phyloP scores from a whole-genome alignment of 2,797 vertebrate species.

The Malurus splendens region DNA sequence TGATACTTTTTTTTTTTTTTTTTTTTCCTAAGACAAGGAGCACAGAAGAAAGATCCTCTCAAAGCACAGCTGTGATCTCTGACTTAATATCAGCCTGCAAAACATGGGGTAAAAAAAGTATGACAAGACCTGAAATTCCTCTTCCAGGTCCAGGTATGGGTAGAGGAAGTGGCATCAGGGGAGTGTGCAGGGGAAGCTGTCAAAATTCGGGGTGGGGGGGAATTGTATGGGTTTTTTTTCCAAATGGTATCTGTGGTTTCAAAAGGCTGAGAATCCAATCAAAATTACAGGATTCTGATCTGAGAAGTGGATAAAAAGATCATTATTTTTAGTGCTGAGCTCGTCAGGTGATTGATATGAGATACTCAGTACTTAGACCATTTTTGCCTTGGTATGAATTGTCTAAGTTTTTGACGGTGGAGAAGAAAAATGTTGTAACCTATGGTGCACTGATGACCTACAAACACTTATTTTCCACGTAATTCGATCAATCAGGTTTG shows the following conservation, averaged over 20 bases:
- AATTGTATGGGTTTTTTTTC: background rate
- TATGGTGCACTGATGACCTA: background rate
- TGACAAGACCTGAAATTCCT: background rate
- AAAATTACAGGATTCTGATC: background rate
- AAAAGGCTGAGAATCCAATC: background rate
- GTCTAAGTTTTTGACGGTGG: background rate
- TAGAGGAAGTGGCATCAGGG: too few species aligned
- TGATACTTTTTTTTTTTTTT: background rate
- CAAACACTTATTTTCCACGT: background rate
- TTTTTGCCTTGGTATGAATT: background rate
- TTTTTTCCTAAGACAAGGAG: background rate
- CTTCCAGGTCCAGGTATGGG: background rate
- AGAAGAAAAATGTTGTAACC: background rate
- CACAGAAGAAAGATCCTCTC: background rate
- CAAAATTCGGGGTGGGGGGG: background rate
- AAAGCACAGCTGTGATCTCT: background rate
- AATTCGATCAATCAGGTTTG: background rate
- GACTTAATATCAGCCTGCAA: background rate
- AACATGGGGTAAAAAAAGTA: background rate
- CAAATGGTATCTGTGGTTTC: background rate
- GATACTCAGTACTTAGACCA: background rate
- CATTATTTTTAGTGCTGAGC: background rate
- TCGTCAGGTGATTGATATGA: background rate
- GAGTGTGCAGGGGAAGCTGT: background rate
- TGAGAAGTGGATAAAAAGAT: background rate